These are phyloP conservation scores for Oscheius onirici DNA, from an alignment of 2,888 invertebrate species.

Conservation along the genomic window DNA sequence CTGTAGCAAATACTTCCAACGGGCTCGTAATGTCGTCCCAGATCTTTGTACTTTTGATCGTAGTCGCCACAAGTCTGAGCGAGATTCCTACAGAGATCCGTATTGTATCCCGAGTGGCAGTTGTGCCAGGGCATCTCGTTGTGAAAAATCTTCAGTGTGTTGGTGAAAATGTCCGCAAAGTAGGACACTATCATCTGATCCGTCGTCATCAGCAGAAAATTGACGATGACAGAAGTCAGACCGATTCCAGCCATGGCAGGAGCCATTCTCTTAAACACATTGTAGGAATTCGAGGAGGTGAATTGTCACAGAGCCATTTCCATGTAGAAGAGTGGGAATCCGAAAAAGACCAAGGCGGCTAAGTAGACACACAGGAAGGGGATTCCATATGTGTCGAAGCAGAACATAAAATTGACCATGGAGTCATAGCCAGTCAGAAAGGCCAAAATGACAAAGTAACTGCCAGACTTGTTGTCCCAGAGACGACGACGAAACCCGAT, in stretches of 20 bases:
- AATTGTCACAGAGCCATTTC: slow-evolving; percentile 28
- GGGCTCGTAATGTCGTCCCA: not conserved
- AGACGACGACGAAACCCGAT: not conserved
- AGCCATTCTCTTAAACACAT: slow-evolving; percentile 17
- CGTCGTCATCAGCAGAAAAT: not conserved
- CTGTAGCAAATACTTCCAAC: not conserved
- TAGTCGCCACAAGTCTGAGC: not conserved
- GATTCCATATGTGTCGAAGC: slow-evolving; percentile 8
- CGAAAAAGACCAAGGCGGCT: slow-evolving; percentile 13
- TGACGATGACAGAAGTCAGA: not conserved
- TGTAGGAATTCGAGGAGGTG: slow-evolving; percentile 2
- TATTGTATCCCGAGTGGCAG: not conserved
- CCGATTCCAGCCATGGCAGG: slow-evolving; percentile 24
- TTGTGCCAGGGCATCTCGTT: slow-evolving; percentile 17
- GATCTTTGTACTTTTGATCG: not conserved
- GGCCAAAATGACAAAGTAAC: slow-evolving; percentile 9
- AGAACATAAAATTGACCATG: not conserved
- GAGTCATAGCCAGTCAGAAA: slow-evolving; percentile 15
- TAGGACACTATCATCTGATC: slow-evolving; percentile 1
- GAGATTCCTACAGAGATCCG: not conserved
- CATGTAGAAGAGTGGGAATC: slow-evolving; percentile 28
- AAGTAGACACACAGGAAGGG: no score
- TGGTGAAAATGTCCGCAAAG: not conserved
- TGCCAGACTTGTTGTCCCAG: slow-evolving; percentile 4
- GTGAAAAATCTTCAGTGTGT: slow-evolving; percentile 7